phyloP scores from a whole-genome alignment of 2,113 vertebrate species.

The Engystomops pustulosus region DNA sequence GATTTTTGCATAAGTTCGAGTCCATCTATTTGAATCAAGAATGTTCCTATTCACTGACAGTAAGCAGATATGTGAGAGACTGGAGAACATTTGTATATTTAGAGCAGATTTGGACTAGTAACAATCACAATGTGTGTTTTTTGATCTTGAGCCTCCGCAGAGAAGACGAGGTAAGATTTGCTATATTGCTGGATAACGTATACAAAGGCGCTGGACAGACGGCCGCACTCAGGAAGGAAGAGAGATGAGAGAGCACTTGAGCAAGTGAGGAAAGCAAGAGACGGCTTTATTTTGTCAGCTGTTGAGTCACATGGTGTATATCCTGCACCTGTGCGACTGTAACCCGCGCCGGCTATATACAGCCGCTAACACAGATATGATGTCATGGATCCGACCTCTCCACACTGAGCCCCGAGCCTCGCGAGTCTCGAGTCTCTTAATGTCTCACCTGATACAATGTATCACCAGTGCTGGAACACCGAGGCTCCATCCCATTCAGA shows the following conservation, averaged over 20 bases:
- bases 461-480: not conserved
- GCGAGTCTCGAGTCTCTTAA: not conserved
- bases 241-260: not conserved
- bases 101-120: not conserved
- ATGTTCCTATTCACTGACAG: not conserved
- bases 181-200: not conserved
- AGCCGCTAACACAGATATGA: conserved; percentile 60
- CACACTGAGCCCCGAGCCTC: accelerated
- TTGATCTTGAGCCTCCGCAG: too few relatives aligned
- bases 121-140: too few relatives aligned
- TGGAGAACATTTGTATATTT: not conserved
- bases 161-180: too few relatives aligned
- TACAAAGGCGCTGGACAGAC: not conserved
- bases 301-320: conserved; percentile 66
- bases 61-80: not conserved
- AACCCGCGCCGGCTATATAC: conserved; percentile 57
- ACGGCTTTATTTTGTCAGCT: conserved; percentile 71
- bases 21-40: too few relatives aligned
- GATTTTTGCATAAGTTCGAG: too few relatives aligned
- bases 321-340: conserved; percentile 69
- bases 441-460: not conserved
- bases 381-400: conserved; percentile 39
- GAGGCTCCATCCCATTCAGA: too few relatives aligned
- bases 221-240: conserved; percentile 29
- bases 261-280: conserved; percentile 60